Base-by-base conservation (phyloP, 1,140 invertebrate genomes). In the Bombus haemorrhoidalis region DNA sequence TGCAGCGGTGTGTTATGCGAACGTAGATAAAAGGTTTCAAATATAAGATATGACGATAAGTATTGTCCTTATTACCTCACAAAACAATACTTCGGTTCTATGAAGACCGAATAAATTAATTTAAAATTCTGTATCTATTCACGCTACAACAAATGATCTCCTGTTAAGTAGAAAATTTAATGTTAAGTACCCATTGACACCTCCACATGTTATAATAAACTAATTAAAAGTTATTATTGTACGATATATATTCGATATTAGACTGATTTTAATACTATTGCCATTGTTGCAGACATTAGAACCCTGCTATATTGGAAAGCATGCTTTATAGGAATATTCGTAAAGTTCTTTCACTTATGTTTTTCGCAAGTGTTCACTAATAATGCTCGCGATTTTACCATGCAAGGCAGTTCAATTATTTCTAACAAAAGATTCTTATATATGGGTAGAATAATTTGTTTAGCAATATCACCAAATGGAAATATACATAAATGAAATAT, bases 281-380 rank as follows among this genome's bases (percentile, higher is more conserved):
- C 73, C 86, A 81, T 72, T 82, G 85, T 92, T 93, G 94, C 94
- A 95, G 93, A 94, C 92, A 91, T 93, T 92, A 91, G 92, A 93
- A 94, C 93, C 92, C 94, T 92, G 93, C 90, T 80, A 83, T 86
- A 39, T 91, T 83, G 75, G 81, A 91, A 82, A 87, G 81, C 90
- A 91, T 89, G 89, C 90, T 89, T 43, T 81, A 72, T 77, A 81
- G 79, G 68, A 59, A 86, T 75, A 87, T 41, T 71, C 74, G 1
- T 85, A 85, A 81, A 72, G 53, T 39, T 37, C 22, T 53, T 37
- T 47, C 22, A 41, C 34, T 69, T 69, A 37, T 79, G 34, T 71
- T 77, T 62, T 39, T 66, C 32, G 62, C 41, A 73, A 74, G 28
- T 78, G 43, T 69, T 72, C 53, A 71, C 43, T 68, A 83, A 85